Evolutionary conservation across 2,797 vertebrate genomes (phyloP).

Genomic region (Petrocephalus schoutedeni): DNA sequence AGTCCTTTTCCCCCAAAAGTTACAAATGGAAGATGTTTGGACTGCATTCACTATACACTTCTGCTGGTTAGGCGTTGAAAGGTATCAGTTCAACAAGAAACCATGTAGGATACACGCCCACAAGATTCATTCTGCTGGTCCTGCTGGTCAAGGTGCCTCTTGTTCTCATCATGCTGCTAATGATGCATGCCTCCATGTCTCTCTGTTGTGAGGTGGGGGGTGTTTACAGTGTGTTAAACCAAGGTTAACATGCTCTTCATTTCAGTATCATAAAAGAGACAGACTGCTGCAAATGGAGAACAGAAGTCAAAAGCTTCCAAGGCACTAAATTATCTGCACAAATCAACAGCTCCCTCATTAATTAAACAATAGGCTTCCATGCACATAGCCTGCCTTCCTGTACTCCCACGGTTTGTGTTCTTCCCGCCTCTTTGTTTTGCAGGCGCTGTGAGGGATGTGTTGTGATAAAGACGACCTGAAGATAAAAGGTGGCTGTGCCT

Average conservation of each 20-base stretch:
- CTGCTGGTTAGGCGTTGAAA: neutral
- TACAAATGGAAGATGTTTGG: neutral
- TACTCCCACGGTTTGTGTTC: slow-evolving; percentile 26
- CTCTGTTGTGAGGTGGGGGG: neutral
- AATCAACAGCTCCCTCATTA: slow-evolving; percentile 73
- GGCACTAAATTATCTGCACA: slow-evolving; percentile 69
- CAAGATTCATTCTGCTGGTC: neutral
- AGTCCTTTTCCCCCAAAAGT: neutral
- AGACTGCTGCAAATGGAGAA: slow-evolving; percentile 67
- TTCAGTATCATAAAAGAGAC: slow-evolving; percentile 65
- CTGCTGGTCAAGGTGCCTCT: neutral
- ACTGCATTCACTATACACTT: neutral
- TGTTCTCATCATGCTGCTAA: neutral
- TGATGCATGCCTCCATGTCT: neutral
- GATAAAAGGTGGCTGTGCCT: neutral
- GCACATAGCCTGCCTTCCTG: slow-evolving; percentile 47
- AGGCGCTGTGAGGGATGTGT: neutral
- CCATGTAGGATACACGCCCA: neutral
- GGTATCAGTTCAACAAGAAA: neutral
- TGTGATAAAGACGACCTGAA: neutral
- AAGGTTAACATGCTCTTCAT: slow-evolving; percentile 67
- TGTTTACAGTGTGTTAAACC: slow-evolving; percentile 21
- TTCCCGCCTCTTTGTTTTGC: neutral
- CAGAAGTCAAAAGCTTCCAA: slow-evolving; percentile 67
- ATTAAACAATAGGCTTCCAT: slow-evolving; percentile 71